Conservation (phyloP, 2,113 vertebrate species). For the Crotalus horridus region DNA sequence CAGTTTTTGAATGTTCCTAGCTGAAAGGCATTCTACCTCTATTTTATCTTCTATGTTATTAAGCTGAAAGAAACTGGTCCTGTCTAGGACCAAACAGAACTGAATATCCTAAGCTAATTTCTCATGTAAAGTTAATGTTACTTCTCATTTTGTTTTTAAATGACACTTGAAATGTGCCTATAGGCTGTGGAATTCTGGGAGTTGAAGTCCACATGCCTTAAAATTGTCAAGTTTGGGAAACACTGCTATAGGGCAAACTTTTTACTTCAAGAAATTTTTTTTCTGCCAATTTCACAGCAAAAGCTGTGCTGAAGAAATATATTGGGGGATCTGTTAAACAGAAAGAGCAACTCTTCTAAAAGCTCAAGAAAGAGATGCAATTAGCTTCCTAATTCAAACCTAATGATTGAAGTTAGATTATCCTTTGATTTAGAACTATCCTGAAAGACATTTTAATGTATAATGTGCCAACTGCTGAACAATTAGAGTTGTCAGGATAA, state of each 20-base stretch:
- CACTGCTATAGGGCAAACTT: slow-evolving; percentile 28
- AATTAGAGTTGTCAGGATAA: slow-evolving; percentile 65
- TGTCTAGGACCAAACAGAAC: background rate
- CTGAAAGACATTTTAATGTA: slow-evolving; percentile 60
- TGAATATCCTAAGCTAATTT: background rate
- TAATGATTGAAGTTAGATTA: slow-evolving; percentile 58
- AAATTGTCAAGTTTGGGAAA: no score
- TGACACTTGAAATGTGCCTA: slow-evolving; percentile 2
- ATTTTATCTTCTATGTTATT: background rate
- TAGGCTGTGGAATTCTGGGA: background rate
- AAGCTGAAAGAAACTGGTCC: background rate
- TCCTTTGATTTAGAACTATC: slow-evolving; percentile 63
- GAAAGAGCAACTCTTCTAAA: slow-evolving; percentile 57
- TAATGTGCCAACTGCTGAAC: slow-evolving; percentile 57
- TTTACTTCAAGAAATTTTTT: slow-evolving; percentile 10
- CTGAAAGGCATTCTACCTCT: background rate
- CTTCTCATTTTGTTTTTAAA: slow-evolving; percentile 29
- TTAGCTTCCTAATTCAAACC: slow-evolving; percentile 64
- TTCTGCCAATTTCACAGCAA: slow-evolving; percentile 30
- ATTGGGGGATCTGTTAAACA: slow-evolving; percentile 49
- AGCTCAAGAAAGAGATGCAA: slow-evolving; percentile 60
- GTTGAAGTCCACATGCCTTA: no score
- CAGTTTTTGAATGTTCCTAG: background rate
- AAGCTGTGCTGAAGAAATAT: slow-evolving; percentile 34
- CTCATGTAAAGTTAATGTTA: background rate